Conservation (phyloP, 2,113 vertebrate species). For the Ictidomys tridecemlineatus region DNA sequence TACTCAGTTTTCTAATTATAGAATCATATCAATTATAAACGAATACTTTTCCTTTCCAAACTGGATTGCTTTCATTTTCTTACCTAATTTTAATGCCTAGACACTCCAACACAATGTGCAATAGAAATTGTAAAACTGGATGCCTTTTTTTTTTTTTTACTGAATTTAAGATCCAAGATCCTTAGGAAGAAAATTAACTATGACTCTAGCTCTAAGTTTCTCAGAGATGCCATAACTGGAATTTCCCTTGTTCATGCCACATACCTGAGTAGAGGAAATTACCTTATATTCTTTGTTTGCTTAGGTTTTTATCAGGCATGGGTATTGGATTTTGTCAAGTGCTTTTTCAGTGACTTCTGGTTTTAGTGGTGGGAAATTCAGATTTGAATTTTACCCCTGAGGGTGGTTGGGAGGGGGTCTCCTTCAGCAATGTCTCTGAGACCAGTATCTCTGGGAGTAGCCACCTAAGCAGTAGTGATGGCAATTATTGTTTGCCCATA, state of each 20-base stretch:
- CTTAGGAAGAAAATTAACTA: background rate
- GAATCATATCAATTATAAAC: background rate
- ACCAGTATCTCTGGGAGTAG: background rate
- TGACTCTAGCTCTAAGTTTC: background rate
- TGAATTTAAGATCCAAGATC: background rate
- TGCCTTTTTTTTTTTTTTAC: background rate
- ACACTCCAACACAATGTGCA: background rate
- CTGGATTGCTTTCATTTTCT: background rate
- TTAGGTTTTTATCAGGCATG: background rate
- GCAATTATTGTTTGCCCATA: background rate
- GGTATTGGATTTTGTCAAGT: background rate
- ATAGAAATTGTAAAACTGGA: background rate
- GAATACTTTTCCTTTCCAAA: background rate
- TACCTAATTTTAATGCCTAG: background rate
- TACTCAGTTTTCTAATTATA: background rate
- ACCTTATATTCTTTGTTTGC: background rate
- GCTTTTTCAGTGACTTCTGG: no score
- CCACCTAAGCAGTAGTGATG: background rate
- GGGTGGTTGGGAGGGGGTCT: background rate
- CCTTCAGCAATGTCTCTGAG: background rate
- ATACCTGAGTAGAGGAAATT: background rate
- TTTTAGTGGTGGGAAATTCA: background rate
- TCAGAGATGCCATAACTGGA: background rate
- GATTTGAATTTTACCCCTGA: background rate
- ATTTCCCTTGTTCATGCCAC: no score